These are phyloP conservation scores for Tolypeutes matacus DNA, from an alignment of 2,797 vertebrate genomes.

Conservation along the genomic window DNA sequence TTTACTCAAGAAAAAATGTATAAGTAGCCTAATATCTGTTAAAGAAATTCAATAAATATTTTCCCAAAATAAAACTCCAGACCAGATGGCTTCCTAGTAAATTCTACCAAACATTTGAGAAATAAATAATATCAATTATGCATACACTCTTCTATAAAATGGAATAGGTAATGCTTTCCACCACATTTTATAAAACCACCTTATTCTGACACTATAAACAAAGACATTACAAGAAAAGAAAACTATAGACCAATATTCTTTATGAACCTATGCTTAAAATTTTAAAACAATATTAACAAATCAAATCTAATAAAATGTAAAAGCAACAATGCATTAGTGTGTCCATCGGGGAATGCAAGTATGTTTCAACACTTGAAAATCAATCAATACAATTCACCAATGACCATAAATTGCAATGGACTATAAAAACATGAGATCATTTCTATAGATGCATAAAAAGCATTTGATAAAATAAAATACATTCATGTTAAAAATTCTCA, in stretches of 20 bases:
- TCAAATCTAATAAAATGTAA: background rate
- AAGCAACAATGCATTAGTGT: background rate
- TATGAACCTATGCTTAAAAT: background rate
- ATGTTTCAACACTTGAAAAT: background rate
- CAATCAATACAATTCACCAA: background rate
- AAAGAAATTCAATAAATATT: background rate
- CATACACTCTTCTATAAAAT: background rate
- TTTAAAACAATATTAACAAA: constrained; percentile 22
- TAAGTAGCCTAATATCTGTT: background rate
- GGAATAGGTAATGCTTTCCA: background rate
- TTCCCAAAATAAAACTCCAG: background rate
- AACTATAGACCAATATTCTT: background rate
- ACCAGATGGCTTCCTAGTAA: background rate
- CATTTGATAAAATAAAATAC: background rate
- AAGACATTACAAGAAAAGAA: background rate
- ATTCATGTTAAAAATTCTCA: background rate
- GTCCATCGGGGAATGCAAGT: background rate
- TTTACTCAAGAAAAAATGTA: background rate
- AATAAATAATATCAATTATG: background rate
- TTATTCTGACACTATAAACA: background rate
- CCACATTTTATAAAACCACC: background rate
- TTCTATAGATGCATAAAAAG: background rate
- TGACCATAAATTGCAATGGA: background rate
- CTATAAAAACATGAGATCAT: background rate
- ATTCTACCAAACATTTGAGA: background rate